These are phyloP conservation scores for Phymastichus coffea DNA, from an alignment of 1,140 invertebrate genomes.

Conservation along the genomic window DNA sequence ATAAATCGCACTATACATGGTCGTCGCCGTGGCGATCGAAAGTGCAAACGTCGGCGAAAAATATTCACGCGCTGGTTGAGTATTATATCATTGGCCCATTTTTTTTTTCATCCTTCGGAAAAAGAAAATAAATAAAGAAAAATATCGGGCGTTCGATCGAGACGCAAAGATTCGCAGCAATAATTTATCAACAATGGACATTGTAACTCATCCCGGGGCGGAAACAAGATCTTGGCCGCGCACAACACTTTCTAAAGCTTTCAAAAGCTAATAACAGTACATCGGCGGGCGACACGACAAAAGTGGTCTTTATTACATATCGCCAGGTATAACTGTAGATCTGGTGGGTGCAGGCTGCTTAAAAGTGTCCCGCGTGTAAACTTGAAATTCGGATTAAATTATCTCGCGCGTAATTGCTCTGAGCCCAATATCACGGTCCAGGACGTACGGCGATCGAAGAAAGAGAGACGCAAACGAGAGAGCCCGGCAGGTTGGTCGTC, in stretches of 20 bases:
- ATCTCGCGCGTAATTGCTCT: constrained; percentile 1
- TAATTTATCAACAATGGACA: neutral
- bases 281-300: constrained; percentile 8
- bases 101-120: too few relatives aligned
- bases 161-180: constrained; percentile 3
- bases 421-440: neutral
- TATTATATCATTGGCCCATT: neutral
- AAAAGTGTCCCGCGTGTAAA: constrained; percentile 17
- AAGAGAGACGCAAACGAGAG: neutral
- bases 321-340: neutral
- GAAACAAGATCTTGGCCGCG: neutral
- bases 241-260: constrained; percentile 16
- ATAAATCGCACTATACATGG: neutral
- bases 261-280: constrained; percentile 22
- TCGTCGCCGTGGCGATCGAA: neutral
- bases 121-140: too few relatives aligned
- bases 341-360: neutral
- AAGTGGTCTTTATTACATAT: constrained; percentile 3
- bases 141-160: neutral
- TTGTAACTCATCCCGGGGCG: neutral
- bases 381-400: constrained; percentile 25
- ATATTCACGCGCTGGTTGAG: neutral
- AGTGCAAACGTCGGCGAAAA: too few relatives aligned
- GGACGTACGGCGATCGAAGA: neutral
- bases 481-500: too few relatives aligned